These are phyloP conservation scores for Antechinus flavipes DNA, from an alignment of 2,113 vertebrate genomes.

Conservation along the genomic window DNA sequence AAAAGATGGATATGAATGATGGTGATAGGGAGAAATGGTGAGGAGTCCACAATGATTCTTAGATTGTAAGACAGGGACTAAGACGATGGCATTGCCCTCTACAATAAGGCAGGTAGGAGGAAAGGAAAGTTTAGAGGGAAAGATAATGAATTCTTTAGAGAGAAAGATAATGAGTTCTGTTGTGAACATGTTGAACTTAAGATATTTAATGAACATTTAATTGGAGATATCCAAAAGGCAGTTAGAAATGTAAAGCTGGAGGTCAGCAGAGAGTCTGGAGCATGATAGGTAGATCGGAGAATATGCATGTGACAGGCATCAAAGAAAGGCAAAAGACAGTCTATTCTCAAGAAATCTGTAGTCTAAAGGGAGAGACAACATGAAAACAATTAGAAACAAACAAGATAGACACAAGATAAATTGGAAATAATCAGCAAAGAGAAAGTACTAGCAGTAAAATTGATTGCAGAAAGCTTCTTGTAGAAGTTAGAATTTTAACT, in stretches of 20 bases:
- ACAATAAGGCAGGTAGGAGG: too few species aligned
- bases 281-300: not conserved
- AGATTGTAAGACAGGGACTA: too few species aligned
- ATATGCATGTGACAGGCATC: not conserved
- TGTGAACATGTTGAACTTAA: not conserved
- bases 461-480: not conserved
- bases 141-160: too few species aligned
- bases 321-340: not conserved
- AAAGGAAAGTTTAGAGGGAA: too few species aligned
- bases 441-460: not conserved
- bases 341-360: not conserved
- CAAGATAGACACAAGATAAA: not conserved
- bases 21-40: too few species aligned
- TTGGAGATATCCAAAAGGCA: not conserved
- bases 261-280: not conserved
- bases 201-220: not conserved
- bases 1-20: too few species aligned
- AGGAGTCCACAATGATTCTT: too few species aligned
- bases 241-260: not conserved
- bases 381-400: not conserved
- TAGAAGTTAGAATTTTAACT: not conserved
- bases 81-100: too few species aligned
- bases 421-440: not conserved
- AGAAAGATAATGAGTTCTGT: too few species aligned
- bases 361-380: not conserved